Conservation (phyloP, 1,140 invertebrate species). For the Chironomus tepperi region DNA sequence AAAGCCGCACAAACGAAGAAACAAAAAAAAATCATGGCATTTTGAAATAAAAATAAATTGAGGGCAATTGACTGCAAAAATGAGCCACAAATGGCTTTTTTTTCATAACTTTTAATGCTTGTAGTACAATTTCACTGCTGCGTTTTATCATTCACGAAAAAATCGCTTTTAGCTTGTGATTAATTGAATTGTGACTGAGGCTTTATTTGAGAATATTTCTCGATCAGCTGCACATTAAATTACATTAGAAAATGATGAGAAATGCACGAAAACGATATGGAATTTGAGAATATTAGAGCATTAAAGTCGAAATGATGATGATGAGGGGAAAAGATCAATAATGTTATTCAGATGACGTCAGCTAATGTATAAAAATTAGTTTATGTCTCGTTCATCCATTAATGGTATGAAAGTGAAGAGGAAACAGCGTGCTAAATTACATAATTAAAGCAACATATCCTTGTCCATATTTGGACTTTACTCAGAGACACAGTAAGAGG, state of each 20-base stretch:
- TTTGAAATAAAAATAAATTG: not conserved
- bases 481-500: too few species aligned
- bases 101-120: not conserved
- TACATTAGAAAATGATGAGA: too few species aligned
- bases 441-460: too few species aligned
- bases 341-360: not conserved
- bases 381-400: not conserved
- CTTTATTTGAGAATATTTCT: too few species aligned
- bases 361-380: not conserved
- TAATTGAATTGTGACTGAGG: conserved; percentile 4
- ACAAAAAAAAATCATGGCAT: conserved; percentile 1
- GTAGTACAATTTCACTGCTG: not conserved
- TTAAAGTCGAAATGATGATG: not conserved
- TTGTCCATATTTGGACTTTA: too few species aligned
- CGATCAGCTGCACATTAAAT: too few species aligned
- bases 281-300: not conserved
- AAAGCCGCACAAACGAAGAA: not conserved
- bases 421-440: not conserved
- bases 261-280: not conserved
- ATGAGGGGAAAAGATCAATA: not conserved
- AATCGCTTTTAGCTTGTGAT: too few species aligned
- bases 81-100: not conserved
- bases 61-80: conserved; percentile 6
- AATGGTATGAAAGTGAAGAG: not conserved
- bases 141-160: not conserved